Percentiles rank a stretch among this genome's conserved stretches.
Conservation (phyloP, 1,140 invertebrate genomes). For the Cotesia chilonis region DNA sequence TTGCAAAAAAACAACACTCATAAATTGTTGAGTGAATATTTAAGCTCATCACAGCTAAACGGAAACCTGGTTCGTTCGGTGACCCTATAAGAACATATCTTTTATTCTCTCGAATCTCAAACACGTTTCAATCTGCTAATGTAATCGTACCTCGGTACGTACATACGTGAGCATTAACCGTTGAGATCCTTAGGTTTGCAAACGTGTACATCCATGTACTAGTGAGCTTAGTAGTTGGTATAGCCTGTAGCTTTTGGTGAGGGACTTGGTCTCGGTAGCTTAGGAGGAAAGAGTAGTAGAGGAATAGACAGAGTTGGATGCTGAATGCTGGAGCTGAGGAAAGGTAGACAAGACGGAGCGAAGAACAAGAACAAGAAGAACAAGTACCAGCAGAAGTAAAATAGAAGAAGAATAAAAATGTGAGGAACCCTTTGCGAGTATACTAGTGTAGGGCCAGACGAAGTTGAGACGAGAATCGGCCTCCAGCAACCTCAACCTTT, state of each 20-base stretch:
- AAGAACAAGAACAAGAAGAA: constrained; percentile 3
- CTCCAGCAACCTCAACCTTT: constrained; percentile 16
- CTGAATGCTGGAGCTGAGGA: no score
- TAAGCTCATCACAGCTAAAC: background rate
- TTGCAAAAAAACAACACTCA: no score
- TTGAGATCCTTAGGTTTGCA: no score
- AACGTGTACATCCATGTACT: background rate
- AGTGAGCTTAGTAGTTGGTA: no score
- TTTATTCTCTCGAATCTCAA: background rate
- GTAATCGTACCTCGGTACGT: no score
- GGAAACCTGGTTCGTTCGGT: constrained; percentile 1
- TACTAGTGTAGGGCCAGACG: background rate
- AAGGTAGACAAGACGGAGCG: background rate
- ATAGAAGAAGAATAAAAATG: background rate
- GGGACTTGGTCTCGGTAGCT: no score
- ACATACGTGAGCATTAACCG: no score
- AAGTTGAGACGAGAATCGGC: constrained; percentile 22
- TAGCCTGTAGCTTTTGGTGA: no score
- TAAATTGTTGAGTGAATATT: no score
- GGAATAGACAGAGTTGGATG: no score
- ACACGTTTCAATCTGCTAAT: background rate
- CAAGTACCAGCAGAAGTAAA: constrained; percentile 1
- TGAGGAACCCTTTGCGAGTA: background rate
- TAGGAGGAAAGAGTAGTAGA: no score
- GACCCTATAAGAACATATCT: background rate